These are phyloP conservation scores for Hypselothyrea guttata DNA, from an alignment of 2,888 invertebrate genomes.

Conservation along the genomic window DNA sequence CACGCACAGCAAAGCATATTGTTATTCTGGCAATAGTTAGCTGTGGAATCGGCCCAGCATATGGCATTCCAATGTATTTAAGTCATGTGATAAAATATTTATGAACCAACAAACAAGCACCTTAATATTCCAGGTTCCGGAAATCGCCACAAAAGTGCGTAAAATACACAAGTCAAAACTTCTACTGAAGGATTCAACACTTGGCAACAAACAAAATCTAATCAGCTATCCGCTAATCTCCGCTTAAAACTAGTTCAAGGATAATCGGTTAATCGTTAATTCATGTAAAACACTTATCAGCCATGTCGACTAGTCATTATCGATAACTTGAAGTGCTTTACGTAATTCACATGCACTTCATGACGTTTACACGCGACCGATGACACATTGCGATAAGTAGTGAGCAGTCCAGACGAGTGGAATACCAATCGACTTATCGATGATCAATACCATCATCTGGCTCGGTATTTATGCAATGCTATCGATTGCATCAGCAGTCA, in stretches of 20 bases:
- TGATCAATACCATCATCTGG: constrained; percentile 21
- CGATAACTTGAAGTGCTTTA: not conserved
- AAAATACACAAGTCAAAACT: constrained; percentile 2
- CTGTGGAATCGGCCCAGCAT: constrained; percentile 10
- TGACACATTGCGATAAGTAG: constrained; percentile 5
- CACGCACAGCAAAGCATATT: constrained; percentile 49
- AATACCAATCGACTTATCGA: constrained; percentile 15
- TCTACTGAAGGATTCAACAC: not conserved
- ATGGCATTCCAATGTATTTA: constrained; percentile 70
- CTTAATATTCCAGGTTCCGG: constrained; percentile 11
- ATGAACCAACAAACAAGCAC: constrained; percentile 33
- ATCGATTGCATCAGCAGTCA: constrained; percentile 35
- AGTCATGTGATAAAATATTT: constrained; percentile 70
- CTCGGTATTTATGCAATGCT: constrained; percentile 11
- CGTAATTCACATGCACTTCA: constrained; percentile 1
- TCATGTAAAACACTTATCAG: not conserved
- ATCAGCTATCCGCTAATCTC: constrained; percentile 3
- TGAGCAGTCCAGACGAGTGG: too few relatives aligned
- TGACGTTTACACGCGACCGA: constrained; percentile 16
- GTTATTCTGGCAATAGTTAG: constrained; percentile 48
- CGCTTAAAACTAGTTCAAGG: constrained; percentile 33
- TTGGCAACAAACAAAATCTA: constrained; percentile 2
- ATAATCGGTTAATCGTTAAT: not conserved
- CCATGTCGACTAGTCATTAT: constrained; percentile 4
- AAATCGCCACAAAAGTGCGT: constrained; percentile 14